A percentile compares a stretch with the other conserved stretches of the same genome.
Evolutionary conservation across 2,797 vertebrate genomes (phyloP).

Genomic region (Lophius americanus): DNA sequence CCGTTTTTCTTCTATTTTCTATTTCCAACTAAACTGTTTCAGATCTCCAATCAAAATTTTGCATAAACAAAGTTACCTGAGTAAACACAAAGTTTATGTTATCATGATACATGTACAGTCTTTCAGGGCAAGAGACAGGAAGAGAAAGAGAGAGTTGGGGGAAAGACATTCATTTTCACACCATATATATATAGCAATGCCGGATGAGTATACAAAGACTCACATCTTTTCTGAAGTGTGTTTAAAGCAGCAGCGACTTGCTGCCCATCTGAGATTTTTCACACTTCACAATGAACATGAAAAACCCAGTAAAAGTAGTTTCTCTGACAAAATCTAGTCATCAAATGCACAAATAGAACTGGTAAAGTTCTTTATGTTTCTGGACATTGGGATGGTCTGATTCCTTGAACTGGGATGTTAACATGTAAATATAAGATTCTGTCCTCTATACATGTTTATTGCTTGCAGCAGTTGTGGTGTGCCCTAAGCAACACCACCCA

Average conservation of each 20-base stretch:
- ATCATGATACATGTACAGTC: too few relatives aligned
- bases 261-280: conserved; percentile 30
- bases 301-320: too few relatives aligned
- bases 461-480: background rate
- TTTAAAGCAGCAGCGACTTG: conserved; percentile 39
- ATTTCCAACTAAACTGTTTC: too few relatives aligned
- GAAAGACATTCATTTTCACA: conserved; percentile 42
- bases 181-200: conserved; percentile 26
- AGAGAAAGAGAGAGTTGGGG: background rate
- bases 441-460: conserved; percentile 21
- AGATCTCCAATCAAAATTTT: too few relatives aligned
- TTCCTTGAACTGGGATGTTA: conserved; percentile 25
- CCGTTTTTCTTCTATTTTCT: too few relatives aligned
- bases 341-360: conserved; percentile 8
- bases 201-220: conserved; percentile 23
- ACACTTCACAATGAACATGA: conserved; percentile 20
- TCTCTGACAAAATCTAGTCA: conserved; percentile 25
- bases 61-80: too few relatives aligned
- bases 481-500: background rate
- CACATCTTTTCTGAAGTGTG: conserved; percentile 22
- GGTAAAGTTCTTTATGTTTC: conserved; percentile 14
- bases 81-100: too few relatives aligned
- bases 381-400: background rate
- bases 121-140: background rate
- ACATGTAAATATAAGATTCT: conserved; percentile 18